Evolutionary conservation across 2,113 vertebrate species (phyloP).

Genomic region (Meriones unguiculatus): DNA sequence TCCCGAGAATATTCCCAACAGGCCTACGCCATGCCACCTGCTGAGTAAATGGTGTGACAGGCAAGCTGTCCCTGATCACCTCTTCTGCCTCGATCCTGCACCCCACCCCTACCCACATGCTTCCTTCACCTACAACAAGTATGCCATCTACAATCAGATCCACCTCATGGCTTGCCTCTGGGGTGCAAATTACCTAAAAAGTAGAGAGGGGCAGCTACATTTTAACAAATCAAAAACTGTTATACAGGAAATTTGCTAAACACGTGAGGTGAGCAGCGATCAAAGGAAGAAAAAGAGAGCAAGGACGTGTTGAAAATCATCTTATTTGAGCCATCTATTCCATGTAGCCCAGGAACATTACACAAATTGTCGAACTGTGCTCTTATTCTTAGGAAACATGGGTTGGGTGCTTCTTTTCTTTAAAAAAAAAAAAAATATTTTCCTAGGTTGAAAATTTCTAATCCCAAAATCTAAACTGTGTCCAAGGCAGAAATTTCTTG

Average conservation of each 20-base stretch:
- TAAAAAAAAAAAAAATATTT: not conserved
- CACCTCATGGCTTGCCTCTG: not conserved
- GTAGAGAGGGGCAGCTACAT: not conserved
- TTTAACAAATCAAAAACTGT: constrained; percentile 4
- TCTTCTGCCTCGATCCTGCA: not conserved
- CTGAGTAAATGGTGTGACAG: not conserved
- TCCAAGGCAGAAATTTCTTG: not conserved
- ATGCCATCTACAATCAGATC: not conserved
- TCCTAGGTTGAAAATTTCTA: not conserved
- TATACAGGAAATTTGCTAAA: not conserved
- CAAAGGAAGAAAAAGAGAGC: not conserved
- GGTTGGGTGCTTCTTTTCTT: not conserved
- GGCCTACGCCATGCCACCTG: not conserved
- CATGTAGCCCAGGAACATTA: not conserved
- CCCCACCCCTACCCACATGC: no score
- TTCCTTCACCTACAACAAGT: not conserved
- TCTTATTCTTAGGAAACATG: not conserved
- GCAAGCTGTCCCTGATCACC: not conserved
- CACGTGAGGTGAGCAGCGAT: not conserved
- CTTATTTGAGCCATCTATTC: not conserved
- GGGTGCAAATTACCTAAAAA: not conserved
- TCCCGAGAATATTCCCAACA: not conserved
- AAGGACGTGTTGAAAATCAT: not conserved
- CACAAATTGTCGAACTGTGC: not conserved
- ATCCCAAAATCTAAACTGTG: not conserved